Evolutionary conservation across 2,888 invertebrate genomes (phyloP), one percentile per base, ranked within the genome.

Genomic region (Hylaea fasciaria): DNA sequence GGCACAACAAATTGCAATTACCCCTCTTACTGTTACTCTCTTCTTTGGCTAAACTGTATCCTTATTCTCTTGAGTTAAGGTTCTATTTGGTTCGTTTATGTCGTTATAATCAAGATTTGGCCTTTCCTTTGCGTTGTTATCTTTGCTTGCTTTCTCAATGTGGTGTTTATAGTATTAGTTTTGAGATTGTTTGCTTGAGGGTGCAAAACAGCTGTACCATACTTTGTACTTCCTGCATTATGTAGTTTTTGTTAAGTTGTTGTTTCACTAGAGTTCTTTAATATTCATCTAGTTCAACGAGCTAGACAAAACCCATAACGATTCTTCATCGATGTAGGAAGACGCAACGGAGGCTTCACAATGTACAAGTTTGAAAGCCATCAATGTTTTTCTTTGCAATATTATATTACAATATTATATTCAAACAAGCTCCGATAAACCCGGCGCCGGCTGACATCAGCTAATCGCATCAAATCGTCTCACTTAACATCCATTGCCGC

Each of bases 1-100:
- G 69, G 69, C 73, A 74, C 81, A 81, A 81, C 77, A 74, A 80
- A 83, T 81, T 82, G 77, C 77, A 81, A 83, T 83, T 82, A 78
- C 75, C 72, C 59, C 57, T 61, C 64, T 62, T 70, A 69, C 70
- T 69, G 68, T 69, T 58, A 58, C 48, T 54, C 62, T 69, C 57
- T 64, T 45, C 50, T 10, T 50, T 52, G 45, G 14, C 47, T 53
- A 69, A 69, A 68, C 62, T 53, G 46, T 28, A 46, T 55, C 37
- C 46, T 51, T 60, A 55, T 16, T 4, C 11, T 5, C 7, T 54
- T 49, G 22, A 32, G 41, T 69, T 68, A 68, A 7, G 16, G 44
- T 60, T 57, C 48, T 14, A 11, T 51, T 60, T 51, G 2, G 40
- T 14, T 50, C 43, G 53, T 47, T 64, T 58, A 62, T 58, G 48